These are phyloP conservation scores for Lindbergichthys nudifrons DNA, from an alignment of 2,797 vertebrate species.

Conservation along the genomic window DNA sequence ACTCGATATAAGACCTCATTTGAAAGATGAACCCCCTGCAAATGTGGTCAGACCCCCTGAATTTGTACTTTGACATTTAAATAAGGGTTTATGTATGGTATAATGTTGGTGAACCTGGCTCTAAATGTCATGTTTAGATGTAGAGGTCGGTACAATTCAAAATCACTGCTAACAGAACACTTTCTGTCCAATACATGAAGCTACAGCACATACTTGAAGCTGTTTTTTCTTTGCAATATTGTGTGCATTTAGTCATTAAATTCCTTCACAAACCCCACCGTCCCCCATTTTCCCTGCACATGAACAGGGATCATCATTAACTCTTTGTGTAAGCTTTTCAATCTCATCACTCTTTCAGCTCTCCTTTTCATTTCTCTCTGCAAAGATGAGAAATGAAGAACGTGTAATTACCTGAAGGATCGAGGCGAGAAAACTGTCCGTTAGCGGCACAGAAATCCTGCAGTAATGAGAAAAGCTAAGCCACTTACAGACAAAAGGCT, in stretches of 20 bases:
- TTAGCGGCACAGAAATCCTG: slow-evolving; percentile 52
- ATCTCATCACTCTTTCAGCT: slow-evolving; percentile 30
- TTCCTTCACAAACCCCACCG: neutral
- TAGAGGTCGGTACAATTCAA: neutral
- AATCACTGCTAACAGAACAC: neutral
- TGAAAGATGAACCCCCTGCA: too few relatives aligned
- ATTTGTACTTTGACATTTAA: too few relatives aligned
- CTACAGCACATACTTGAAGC: neutral
- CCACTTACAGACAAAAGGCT: slow-evolving; percentile 64
- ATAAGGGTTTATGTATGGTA: too few relatives aligned
- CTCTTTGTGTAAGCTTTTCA: slow-evolving; percentile 37
- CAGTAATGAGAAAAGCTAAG: slow-evolving; percentile 71
- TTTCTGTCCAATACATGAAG: neutral
- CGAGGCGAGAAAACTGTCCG: slow-evolving; percentile 40
- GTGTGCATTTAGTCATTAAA: slow-evolving; percentile 26
- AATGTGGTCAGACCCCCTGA: too few relatives aligned
- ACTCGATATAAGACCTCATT: too few relatives aligned
- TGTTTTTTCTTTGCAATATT: neutral
- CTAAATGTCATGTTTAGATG: neutral
- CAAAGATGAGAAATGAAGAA: slow-evolving; percentile 54
- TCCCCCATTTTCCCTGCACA: neutral
- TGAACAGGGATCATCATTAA: slow-evolving; percentile 42
- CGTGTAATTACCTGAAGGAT: slow-evolving; percentile 65
- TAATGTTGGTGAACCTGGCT: neutral
- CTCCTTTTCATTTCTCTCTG: slow-evolving; percentile 33